Evolutionary conservation across 2,797 vertebrate species (phyloP).

Genomic region (Enteromius treurensis): DNA sequence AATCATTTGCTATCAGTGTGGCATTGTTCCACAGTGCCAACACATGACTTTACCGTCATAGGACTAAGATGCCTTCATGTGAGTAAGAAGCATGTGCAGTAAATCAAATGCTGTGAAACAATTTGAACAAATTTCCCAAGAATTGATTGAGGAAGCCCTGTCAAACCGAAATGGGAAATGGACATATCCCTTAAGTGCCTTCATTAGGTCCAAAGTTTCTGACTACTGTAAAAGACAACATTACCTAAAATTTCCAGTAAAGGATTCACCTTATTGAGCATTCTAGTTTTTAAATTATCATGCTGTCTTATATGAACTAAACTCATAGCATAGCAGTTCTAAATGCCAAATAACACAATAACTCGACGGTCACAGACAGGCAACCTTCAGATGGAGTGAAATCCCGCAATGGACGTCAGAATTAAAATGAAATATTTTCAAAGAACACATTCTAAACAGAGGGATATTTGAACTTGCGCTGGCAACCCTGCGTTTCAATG

Average conservation of each 20-base stretch:
- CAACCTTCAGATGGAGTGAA: neutral
- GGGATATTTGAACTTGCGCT: neutral
- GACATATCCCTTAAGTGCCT: neutral
- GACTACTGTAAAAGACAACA: neutral
- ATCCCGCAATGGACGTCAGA: neutral
- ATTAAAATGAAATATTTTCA: neutral
- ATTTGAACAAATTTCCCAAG: neutral
- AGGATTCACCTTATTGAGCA: neutral
- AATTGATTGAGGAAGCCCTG: neutral
- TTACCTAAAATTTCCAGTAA: neutral
- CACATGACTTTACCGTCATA: neutral
- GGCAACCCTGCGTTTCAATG: conserved; percentile 23
- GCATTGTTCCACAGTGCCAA: neutral
- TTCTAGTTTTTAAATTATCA: neutral
- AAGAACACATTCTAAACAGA: neutral
- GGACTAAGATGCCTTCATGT: neutral
- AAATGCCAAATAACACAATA: neutral
- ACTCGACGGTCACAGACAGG: neutral
- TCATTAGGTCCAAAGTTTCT: neutral
- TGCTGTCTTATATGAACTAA: neutral
- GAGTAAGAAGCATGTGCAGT: neutral
- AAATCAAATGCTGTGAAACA: neutral
- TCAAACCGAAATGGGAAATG: conserved; percentile 10
- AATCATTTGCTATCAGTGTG: neutral
- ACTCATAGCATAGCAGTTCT: neutral